These are phyloP conservation scores for Anagyrus pseudococci DNA, from an alignment of 2,888 invertebrate species.

Conservation along the genomic window DNA sequence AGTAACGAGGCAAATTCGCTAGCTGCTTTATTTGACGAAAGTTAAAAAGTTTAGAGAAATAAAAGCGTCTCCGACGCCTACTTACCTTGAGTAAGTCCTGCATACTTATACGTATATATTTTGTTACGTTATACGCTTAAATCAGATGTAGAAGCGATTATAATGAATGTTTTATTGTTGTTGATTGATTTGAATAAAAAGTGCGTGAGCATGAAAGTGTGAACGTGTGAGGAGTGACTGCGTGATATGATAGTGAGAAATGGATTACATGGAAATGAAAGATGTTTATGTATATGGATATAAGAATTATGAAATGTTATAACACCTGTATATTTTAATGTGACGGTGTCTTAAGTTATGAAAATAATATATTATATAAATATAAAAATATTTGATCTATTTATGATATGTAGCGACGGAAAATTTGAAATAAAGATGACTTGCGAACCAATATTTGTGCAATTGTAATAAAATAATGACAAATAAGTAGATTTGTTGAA, in stretches of 20 bases:
- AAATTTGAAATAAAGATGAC: constrained; percentile 40
- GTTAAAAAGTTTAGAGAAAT: constrained; percentile 16
- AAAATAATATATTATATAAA: too few species aligned
- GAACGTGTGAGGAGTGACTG: constrained; percentile 13
- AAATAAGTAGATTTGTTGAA: neutral
- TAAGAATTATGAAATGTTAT: constrained; percentile 34
- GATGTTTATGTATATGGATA: constrained; percentile 31
- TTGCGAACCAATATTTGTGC: constrained; percentile 13
- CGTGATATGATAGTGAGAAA: constrained; percentile 27
- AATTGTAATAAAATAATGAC: neutral
- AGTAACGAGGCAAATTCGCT: constrained; percentile 34
- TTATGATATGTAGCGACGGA: constrained; percentile 37
- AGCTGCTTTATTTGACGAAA: constrained; percentile 20
- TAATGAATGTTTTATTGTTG: constrained; percentile 35
- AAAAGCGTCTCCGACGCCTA: constrained; percentile 27
- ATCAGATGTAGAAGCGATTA: constrained; percentile 18
- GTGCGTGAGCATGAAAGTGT: constrained; percentile 9
- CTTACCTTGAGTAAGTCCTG: constrained; percentile 32
- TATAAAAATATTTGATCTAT: constrained; percentile 36
- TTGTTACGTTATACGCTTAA: constrained; percentile 40
- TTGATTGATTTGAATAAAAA: constrained; percentile 28
- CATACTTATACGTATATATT: constrained; percentile 38
- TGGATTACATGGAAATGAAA: constrained; percentile 28
- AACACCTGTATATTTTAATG: constrained; percentile 40
- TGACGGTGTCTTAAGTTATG: constrained; percentile 40